These are phyloP conservation scores for Epizoanthus fatuus DNA, from an alignment of 92 coral and sea anemone species.

Conservation along the genomic window DNA sequence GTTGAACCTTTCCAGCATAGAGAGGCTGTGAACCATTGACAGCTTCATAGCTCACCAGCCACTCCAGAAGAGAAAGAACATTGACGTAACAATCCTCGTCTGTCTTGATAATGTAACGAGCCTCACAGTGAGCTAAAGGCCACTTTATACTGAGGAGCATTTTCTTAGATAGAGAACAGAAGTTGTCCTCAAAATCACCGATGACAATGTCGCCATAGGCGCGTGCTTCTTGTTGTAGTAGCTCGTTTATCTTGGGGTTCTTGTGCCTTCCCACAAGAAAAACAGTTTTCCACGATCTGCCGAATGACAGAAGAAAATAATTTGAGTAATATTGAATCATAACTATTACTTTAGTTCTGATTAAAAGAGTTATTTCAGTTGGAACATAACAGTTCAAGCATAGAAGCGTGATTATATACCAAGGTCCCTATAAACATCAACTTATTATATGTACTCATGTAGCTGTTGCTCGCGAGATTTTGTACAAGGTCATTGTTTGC, in stretches of 20 bases:
- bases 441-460: too few relatives aligned
- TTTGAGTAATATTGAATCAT: neutral
- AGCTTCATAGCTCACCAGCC: conserved; percentile 72
- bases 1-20: conserved; percentile 83
- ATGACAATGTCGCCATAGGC: conserved; percentile 80
- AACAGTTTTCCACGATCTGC: conserved; percentile 85
- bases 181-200: conserved; percentile 83
- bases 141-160: conserved; percentile 75
- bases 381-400: too few relatives aligned
- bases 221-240: conserved; percentile 75
- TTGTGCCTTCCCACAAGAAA: conserved; percentile 80
- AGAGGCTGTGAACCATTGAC: conserved; percentile 64
- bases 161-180: conserved; percentile 74
- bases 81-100: conserved; percentile 90
- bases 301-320: neutral
- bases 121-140: conserved; percentile 65
- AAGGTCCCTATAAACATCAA: too few relatives aligned
- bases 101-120: conserved; percentile 82
- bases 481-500: too few relatives aligned
- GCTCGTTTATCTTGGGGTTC: conserved; percentile 67
- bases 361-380: neutral
- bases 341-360: neutral
- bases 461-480: too few relatives aligned
- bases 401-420: too few relatives aligned
- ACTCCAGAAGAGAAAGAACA: conserved; percentile 69